phyloP scores from a whole-genome alignment of 2,113 vertebrate species.

The Catagonus wagneri region DNA sequence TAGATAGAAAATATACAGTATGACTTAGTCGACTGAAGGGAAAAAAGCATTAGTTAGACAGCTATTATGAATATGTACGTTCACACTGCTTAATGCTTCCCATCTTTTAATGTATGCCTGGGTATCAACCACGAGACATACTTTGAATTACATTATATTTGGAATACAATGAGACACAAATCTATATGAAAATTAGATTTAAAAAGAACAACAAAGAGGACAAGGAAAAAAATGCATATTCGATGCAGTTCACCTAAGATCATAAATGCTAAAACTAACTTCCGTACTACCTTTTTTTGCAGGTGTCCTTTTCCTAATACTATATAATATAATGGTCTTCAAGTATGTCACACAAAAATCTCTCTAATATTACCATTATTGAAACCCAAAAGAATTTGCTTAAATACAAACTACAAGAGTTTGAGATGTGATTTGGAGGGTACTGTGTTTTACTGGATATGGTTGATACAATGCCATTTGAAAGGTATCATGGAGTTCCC shows the following conservation, averaged over 20 bases:
- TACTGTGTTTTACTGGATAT: background rate
- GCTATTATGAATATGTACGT: constrained; percentile 55
- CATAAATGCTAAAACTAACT: background rate
- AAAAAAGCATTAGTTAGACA: constrained; percentile 70
- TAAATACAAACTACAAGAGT: background rate
- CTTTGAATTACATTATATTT: constrained; percentile 73
- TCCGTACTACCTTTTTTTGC: background rate
- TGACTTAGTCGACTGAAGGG: constrained; percentile 54
- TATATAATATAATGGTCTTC: background rate
- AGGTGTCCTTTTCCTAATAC: background rate
- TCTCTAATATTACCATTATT: background rate
- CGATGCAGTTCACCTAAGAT: constrained; percentile 35
- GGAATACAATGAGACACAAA: constrained; percentile 55
- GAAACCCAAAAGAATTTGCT: constrained; percentile 14
- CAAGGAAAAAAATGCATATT: constrained; percentile 8
- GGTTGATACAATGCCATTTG: background rate
- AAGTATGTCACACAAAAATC: background rate
- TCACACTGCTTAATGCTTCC: constrained; percentile 53
- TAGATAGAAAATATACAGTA: constrained; percentile 61
- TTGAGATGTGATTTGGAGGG: background rate
- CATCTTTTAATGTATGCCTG: constrained; percentile 63
- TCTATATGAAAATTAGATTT: constrained; percentile 71
- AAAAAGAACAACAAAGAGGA: constrained; percentile 58
- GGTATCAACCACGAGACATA: constrained; percentile 60
- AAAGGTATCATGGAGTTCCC: background rate